Percentiles rank a stretch among this genome's conserved stretches.
phyloP scores from a whole-genome alignment of 1,140 invertebrate species.

The Muscidifurax raptorellus region DNA sequence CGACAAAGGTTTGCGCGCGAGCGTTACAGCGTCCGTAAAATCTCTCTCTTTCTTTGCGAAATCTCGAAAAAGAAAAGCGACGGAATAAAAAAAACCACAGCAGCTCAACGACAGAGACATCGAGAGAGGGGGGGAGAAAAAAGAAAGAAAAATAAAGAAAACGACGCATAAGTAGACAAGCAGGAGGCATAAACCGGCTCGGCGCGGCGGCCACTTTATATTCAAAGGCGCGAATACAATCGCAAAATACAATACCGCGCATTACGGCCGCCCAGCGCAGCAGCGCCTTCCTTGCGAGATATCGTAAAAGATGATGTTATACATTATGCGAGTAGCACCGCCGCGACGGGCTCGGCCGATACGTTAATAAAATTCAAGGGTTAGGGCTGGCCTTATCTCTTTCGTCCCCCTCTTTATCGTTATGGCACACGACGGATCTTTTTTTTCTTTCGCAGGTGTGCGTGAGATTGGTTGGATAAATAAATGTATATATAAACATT shows the following conservation, averaged over 20 bases:
- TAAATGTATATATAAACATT: not conserved
- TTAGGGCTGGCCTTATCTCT: conserved; percentile 47
- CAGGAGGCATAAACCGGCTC: not conserved
- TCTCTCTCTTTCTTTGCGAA: not conserved
- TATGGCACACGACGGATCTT: not conserved
- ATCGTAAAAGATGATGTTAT: conserved; percentile 70
- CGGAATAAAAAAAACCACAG: not conserved
- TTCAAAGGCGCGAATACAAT: conserved; percentile 70
- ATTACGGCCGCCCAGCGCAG: not conserved
- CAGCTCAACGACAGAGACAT: too few species aligned
- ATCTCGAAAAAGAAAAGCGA: not conserved
- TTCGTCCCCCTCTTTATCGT: conserved; percentile 9
- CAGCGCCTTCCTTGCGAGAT: conserved; percentile 51
- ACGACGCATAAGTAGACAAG: not conserved
- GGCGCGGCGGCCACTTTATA: conserved; percentile 62
- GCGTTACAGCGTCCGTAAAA: too few species aligned
- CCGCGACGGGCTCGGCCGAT: conserved; percentile 49
- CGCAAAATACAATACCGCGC: conserved; percentile 67
- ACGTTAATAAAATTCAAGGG: conserved; percentile 68
- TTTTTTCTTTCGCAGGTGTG: not conserved
- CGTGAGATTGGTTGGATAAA: not conserved
- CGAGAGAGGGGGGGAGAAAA: not conserved
- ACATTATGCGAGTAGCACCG: conserved; percentile 60
- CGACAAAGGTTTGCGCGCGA: too few species aligned
- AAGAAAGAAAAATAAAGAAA: not conserved